Evolutionary conservation across 2,888 invertebrate species (phyloP), one percentile per base, ranked within the genome.

Genomic region (Odontomyia ornata): DNA sequence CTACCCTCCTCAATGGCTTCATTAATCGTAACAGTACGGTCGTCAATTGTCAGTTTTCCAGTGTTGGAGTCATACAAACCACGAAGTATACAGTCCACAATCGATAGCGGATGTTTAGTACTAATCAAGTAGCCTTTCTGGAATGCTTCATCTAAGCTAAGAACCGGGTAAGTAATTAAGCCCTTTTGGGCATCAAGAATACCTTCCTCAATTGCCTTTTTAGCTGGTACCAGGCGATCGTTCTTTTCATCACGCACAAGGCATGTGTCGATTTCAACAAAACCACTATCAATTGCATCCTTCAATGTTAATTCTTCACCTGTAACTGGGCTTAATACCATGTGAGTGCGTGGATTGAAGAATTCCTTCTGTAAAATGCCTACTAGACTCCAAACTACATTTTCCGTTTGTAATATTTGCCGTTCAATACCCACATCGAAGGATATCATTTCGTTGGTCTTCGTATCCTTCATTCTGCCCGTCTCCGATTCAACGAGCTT

Each of bases 21-120:
- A 78, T 92, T 91, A 15, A 95, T 86, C 15, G 93, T 93, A 81
- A 94, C 89, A 73, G 89, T 89, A 71, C 91, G 89, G 27, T 91
- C 90, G 79, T 93, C 92, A 77, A 94, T 91, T 3, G 90, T 89
- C 79, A 94, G 90, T 73, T 91, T 89, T 0, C 95, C 94, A 1
- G 92, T 91, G 80, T 90, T 89, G 2, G 92, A 89, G 83, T 95
- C 91, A 84, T 95, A 96, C 56, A 93, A 90, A 79, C 93, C 93
- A 85, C 94, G 92, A 28, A 94, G 92, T 76, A 96, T 87, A 15
- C 94, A 93, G 88, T 95, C 94, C 84, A 94, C 94, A 78, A 96
- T 86, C 0, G 95, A 93, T 90, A 93, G 91, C 0, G 95, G 95
- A 82, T 93, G 92, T 76, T 91, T 90, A 36, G 93, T 93, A 82